Evolutionary conservation across 1,140 invertebrate genomes (phyloP).

Genomic region (Leptoteleia sp.): DNA sequence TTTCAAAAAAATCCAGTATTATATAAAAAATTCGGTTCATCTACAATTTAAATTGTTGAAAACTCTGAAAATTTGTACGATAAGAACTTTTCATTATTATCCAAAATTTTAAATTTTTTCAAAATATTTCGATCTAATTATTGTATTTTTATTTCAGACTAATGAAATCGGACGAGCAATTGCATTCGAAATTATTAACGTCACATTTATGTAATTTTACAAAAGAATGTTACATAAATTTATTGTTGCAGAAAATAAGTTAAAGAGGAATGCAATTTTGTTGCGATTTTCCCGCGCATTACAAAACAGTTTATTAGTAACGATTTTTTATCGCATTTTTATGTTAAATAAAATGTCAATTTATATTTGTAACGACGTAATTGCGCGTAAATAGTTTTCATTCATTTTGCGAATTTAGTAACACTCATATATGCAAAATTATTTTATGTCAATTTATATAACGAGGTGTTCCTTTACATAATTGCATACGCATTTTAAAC

Average conservation of each 20-base stretch:
- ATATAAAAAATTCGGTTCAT: no score
- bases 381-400: neutral
- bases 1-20: no score
- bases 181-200: no score
- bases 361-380: constrained; percentile 5
- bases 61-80: no score
- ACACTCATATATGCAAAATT: constrained; percentile 7
- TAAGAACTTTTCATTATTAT: no score
- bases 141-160: no score
- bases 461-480: constrained; percentile 1
- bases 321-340: neutral
- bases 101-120: no score
- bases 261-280: constrained; percentile 4
- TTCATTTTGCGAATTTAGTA: neutral
- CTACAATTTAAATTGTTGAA: no score
- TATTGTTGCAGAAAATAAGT: constrained; percentile 5
- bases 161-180: no score
- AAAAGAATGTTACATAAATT: neutral
- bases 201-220: neutral
- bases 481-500: neutral
- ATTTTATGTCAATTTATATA: constrained; percentile 7
- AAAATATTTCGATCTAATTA: no score
- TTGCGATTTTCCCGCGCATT: neutral
- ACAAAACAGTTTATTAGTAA: constrained; percentile 4
- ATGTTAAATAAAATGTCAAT: constrained; percentile 10